phyloP scores from a whole-genome alignment of 2,797 vertebrate species.

The Esox masquinongy region DNA sequence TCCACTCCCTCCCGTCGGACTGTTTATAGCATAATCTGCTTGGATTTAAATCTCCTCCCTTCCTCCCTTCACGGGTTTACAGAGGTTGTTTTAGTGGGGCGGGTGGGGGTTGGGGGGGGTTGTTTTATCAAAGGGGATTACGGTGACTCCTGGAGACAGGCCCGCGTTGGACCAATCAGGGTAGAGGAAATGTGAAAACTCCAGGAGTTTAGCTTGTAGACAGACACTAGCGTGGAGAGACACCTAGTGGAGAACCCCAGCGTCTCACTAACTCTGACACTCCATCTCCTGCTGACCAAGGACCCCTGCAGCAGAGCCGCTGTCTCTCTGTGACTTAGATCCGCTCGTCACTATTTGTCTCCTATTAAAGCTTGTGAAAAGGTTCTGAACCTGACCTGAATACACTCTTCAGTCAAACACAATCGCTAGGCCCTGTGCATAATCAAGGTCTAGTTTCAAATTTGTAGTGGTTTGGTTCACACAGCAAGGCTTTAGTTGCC shows the following conservation, averaged over 20 bases:
- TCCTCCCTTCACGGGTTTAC: conserved; percentile 40
- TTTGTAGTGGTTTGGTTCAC: too few relatives aligned
- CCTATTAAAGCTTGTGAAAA: too few relatives aligned
- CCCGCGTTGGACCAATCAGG: conserved; percentile 42
- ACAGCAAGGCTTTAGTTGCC: too few relatives aligned
- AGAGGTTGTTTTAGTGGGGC: not conserved
- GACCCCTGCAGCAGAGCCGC: not conserved
- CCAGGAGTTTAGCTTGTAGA: conserved; percentile 36
- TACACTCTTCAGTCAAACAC: too few relatives aligned
- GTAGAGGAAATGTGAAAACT: conserved; percentile 25
- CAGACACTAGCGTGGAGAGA: conserved; percentile 13
- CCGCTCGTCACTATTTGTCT: too few relatives aligned
- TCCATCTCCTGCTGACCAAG: conserved; percentile 28
- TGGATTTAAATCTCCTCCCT: conserved; percentile 73
- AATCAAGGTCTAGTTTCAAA: too few relatives aligned
- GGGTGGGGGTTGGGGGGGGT: conserved; percentile 43
- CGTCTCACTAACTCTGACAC: conserved; percentile 42
- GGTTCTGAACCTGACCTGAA: too few relatives aligned
- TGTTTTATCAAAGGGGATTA: conserved; percentile 69
- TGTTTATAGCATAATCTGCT: conserved; percentile 77
- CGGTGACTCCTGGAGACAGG: conserved; percentile 65
- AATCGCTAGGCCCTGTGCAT: too few relatives aligned
- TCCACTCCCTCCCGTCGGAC: conserved; percentile 34
- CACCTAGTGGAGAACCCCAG: conserved; percentile 57
- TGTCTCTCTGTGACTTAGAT: too few relatives aligned